Evolutionary conservation across 1,140 invertebrate genomes (phyloP).

Genomic region (Galleria mellonella): DNA sequence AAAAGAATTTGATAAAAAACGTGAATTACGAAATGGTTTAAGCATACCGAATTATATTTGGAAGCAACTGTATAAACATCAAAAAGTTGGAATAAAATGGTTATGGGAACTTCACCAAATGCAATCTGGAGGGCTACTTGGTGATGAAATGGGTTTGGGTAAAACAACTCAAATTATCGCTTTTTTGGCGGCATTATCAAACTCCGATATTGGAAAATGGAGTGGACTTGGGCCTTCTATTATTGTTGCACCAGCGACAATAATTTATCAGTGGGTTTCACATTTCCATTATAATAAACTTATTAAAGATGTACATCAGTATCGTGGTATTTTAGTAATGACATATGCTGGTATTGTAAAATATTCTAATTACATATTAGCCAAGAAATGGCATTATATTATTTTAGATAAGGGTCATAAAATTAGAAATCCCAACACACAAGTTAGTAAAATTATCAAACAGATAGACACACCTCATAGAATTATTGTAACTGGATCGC

Average conservation of each 20-base stretch:
- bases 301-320: slow-evolving; percentile 70
- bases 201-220: slow-evolving; percentile 42
- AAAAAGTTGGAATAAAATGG: slow-evolving; percentile 90
- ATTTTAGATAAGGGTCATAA: slow-evolving; percentile 98
- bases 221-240: slow-evolving; percentile 88
- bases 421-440: slow-evolving; percentile 95
- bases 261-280: slow-evolving; percentile 96
- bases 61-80: slow-evolving; percentile 89
- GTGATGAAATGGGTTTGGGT: slow-evolving; percentile 91
- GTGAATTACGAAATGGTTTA: slow-evolving; percentile 84
- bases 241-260: slow-evolving; percentile 92
- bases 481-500: slow-evolving; percentile 89
- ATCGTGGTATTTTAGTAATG: slow-evolving; percentile 76
- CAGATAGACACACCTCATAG: slow-evolving; percentile 91
- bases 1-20: slow-evolving; percentile 70
- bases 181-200: slow-evolving; percentile 73
- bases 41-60: slow-evolving; percentile 86
- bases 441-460: slow-evolving; percentile 83
- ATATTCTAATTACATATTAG: slow-evolving; percentile 79
- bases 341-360: slow-evolving; percentile 77
- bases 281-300: slow-evolving; percentile 87
- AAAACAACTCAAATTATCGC: slow-evolving; percentile 89
- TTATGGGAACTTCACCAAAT: slow-evolving; percentile 89
- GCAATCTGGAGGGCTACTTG: slow-evolving; percentile 82
- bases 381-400: slow-evolving; percentile 93